phyloP scores from a whole-genome alignment of 2,113 vertebrate genomes.

The Excalfactoria chinensis region DNA sequence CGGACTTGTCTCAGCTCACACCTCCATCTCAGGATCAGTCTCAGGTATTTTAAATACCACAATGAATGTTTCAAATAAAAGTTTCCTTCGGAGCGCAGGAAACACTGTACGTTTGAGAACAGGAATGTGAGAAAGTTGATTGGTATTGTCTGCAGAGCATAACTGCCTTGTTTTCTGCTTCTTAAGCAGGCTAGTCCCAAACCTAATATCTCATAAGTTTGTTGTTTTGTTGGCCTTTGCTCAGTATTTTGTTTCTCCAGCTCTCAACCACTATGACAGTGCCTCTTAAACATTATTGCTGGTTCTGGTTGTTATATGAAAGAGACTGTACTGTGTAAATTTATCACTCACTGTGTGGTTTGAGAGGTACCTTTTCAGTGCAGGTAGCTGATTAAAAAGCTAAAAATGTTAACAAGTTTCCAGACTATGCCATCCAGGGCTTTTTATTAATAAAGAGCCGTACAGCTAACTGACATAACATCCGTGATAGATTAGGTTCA shows the following conservation, averaged over 20 bases:
- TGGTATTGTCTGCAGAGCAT: not conserved
- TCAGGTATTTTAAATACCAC: conserved; percentile 82
- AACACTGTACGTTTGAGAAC: not conserved
- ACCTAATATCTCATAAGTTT: not conserved
- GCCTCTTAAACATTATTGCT: not conserved
- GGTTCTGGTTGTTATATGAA: not conserved
- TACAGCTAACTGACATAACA: not conserved
- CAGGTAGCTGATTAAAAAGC: not conserved
- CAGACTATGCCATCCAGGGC: not conserved
- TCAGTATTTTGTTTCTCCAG: not conserved
- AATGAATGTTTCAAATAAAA: not conserved
- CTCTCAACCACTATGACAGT: not conserved
- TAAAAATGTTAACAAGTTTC: not conserved
- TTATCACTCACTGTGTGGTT: not conserved
- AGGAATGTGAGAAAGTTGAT: not conserved
- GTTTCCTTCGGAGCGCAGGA: not conserved
- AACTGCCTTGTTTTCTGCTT: not conserved
- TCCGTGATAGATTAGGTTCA: not conserved
- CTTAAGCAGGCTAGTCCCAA: not conserved
- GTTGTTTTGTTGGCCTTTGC: not conserved
- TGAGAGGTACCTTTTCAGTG: not conserved
- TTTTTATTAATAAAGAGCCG: not conserved
- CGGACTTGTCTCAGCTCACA: conserved; percentile 94
- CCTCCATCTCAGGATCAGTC: conserved; percentile 96
- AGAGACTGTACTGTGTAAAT: not conserved